phyloP scores from a whole-genome alignment of 2,888 invertebrate species.

The Drosophila ustulata region DNA sequence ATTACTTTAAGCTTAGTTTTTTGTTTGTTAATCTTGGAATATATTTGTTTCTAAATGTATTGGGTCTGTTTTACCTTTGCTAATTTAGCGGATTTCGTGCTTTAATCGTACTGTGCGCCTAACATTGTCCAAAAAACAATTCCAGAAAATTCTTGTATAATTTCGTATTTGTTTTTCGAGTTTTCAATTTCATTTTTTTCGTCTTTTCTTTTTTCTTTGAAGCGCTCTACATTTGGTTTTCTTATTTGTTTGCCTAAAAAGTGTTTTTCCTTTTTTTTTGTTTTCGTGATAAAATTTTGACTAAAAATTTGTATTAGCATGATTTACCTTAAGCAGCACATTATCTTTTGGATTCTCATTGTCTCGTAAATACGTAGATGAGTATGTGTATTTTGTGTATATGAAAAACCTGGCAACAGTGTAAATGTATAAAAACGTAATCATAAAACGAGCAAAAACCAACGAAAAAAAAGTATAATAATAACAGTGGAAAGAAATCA shows the following conservation, averaged over 20 bases:
- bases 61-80: constrained; percentile 1
- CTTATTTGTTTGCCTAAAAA: constrained; percentile 64
- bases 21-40: constrained; percentile 1
- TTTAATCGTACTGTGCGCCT: constrained; percentile 12
- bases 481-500: constrained; percentile 9
- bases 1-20: background rate
- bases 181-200: background rate
- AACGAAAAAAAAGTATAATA: constrained; percentile 9
- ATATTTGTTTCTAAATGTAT: constrained; percentile 1
- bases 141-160: constrained; percentile 5
- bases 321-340: constrained; percentile 39
- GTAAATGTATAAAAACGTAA: constrained; percentile 31
- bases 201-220: constrained; percentile 10
- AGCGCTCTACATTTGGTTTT: constrained; percentile 44
- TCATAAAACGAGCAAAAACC: constrained; percentile 45
- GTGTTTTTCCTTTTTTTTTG: constrained; percentile 37
- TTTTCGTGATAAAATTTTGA: constrained; percentile 78
- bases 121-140: constrained; percentile 20
- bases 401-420: constrained; percentile 51
- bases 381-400: constrained; percentile 1
- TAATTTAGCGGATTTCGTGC: constrained; percentile 9
- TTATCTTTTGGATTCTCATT: constrained; percentile 37
- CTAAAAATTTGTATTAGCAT: constrained; percentile 84
- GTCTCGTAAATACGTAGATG: constrained; percentile 20
- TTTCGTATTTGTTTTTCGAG: background rate